Conservation (phyloP, 2,888 invertebrate species). For the Stenurella melanura region DNA sequence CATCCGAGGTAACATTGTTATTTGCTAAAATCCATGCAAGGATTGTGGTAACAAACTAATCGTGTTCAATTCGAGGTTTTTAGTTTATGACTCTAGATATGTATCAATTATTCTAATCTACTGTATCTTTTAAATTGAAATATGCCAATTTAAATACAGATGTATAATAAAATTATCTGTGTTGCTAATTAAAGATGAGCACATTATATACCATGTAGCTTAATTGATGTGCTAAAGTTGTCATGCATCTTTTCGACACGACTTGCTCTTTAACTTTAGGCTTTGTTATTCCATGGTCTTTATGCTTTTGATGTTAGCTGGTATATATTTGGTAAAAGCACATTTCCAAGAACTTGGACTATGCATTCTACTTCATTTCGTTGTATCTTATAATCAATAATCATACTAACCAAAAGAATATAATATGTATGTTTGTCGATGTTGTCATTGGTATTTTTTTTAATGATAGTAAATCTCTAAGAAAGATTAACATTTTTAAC, state of each 20-base stretch:
- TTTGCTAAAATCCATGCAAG: too few species aligned
- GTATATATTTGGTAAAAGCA: constrained; percentile 43
- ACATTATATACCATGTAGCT: not conserved
- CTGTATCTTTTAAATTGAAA: constrained; percentile 34
- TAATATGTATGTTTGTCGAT: constrained; percentile 39
- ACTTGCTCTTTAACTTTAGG: constrained; percentile 23
- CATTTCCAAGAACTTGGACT: constrained; percentile 51
- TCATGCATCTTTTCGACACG: not conserved
- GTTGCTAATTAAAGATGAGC: not conserved
- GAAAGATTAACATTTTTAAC: constrained; percentile 33
- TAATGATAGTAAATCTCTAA: constrained; percentile 17
- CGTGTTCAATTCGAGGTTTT: not conserved
- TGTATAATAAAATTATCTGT: not conserved
- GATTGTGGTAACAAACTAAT: not conserved
- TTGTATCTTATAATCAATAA: constrained; percentile 31
- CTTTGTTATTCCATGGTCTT: constrained; percentile 38
- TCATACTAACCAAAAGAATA: constrained; percentile 28
- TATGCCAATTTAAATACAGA: not conserved
- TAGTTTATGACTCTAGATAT: not conserved
- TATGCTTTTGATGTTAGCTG: constrained; percentile 42
- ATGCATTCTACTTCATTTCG: constrained; percentile 28
- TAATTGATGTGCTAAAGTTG: not conserved
- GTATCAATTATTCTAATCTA: constrained; percentile 38
- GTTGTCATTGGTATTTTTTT: constrained; percentile 30
- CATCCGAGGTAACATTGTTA: too few species aligned